Evolutionary conservation across 2,888 invertebrate species (phyloP), one percentile per base, ranked within the genome.

Genomic region (Lumbricus terrestris): DNA sequence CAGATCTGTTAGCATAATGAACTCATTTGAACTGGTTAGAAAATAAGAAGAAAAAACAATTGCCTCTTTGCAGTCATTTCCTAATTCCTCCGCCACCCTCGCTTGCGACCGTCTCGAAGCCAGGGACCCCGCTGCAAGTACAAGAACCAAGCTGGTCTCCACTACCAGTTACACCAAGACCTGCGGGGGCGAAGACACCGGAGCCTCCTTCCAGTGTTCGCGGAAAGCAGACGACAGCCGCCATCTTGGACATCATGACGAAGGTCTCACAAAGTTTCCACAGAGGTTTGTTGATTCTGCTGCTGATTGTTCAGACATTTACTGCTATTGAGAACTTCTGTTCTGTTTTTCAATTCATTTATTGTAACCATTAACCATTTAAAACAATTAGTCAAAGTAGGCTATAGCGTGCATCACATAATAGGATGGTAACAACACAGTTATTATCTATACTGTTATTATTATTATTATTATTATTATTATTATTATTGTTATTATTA

Each of bases 211-310:
- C 35, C 6, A 85, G 35, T 37, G 23, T 20, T 37, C 16, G 34
- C 13, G 34, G 16, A 23, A 85, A 33, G 85, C 85, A 85, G 85
- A 90, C 91, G 13, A 33, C 38, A 8, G 37, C 42, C n/a, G 88
- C 88, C n/a, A 42, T 90, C 15, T 35, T 83, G 33, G 89, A 91
- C 40, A 38, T 91, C 69, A 54, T 91, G n/a, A 88, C 82, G 3
- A 88, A 90, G 35, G 82, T 91, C 20, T 29, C 91, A 34, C 35
- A 69, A 40, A 90, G 69, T 29, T 91, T 88, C 88, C 83, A 83
- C 42, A 88, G n/a, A 35, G 88, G 91, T 91, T 42, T 16, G 83
- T 90, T 69, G 1, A 11, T 69, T 29, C n/a, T 16, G 29, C 29
- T 69, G 69, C 29, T 69, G 29, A 69, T 69, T 29, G 29, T 29